Evolutionary conservation across 2,888 invertebrate species (phyloP).

Genomic region (Netelia melanura): DNA sequence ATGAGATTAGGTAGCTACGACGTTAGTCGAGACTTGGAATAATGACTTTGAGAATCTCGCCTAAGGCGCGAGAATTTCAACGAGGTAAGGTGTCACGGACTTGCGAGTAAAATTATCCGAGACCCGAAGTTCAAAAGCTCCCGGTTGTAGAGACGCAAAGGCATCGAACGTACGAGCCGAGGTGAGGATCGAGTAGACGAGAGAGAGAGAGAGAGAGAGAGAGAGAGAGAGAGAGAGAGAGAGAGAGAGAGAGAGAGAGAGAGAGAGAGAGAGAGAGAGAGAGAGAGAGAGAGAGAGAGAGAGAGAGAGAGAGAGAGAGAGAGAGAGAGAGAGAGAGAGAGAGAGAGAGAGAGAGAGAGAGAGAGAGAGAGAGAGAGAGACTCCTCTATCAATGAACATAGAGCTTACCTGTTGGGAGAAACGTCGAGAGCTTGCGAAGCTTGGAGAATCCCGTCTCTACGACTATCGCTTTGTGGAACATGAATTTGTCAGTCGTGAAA

Average conservation of each 20-base stretch:
- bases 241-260: too few species aligned
- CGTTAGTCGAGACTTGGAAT: slow-evolving; percentile 7
- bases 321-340: too few species aligned
- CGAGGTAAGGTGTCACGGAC: not conserved
- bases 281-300: too few species aligned
- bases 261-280: too few species aligned
- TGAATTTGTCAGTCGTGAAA: slow-evolving; percentile 34
- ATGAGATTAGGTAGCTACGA: not conserved
- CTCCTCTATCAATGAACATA: not conserved
- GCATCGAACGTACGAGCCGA: slow-evolving; percentile 20
- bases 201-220: not conserved
- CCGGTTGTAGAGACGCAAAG: slow-evolving; percentile 22
- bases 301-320: too few species aligned
- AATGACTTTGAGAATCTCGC: slow-evolving; percentile 9
- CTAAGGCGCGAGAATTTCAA: not conserved
- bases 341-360: too few species aligned
- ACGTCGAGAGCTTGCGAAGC: slow-evolving; percentile 29
- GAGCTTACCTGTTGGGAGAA: slow-evolving; percentile 28
- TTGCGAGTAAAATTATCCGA: slow-evolving; percentile 47
- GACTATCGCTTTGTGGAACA: slow-evolving; percentile 13
- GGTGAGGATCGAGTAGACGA: slow-evolving; percentile 44
- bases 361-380: not conserved
- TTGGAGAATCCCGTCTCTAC: slow-evolving; percentile 5
- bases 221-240: too few species aligned
- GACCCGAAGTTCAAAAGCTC: slow-evolving; percentile 46